Evolutionary conservation across 1,140 invertebrate species (phyloP), one percentile per base, ranked within the genome.

Genomic region (Orchesella cincta): DNA sequence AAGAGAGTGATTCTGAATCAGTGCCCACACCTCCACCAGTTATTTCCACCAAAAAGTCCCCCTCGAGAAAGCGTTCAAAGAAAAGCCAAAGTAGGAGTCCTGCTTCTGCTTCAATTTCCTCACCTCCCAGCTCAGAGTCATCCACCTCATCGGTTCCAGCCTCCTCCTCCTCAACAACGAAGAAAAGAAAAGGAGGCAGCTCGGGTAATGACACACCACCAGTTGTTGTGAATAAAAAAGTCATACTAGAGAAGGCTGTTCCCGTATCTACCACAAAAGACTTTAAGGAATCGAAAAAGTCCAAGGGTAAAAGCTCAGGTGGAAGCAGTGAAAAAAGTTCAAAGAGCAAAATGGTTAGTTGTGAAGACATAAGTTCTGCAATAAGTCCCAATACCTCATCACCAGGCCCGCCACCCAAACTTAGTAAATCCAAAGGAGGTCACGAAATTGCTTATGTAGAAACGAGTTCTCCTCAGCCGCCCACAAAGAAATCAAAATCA

Each of bases 81-180:
- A 76, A 70, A 62, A 54, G 62, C 36, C 51, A 76, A 74, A 46
- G 62, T 29, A 29, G 26, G 75, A 81, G 74, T 79, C 76, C 77
- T 14, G 57, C 78, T 12, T 52, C 73, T 36, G 54, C 71, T 23
- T 36, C 72, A 18, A 35, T 35, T 54, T 54, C 74, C 23, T 76
- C 78, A 1, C 73, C 75, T 16, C 74, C 77, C 5, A 52, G 67
- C 34, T 71, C 71, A 16, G 73, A 77, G 16, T 76, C 79, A 51
- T 77, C 76, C 0, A 57, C 72, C 1, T 74, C 57, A 8, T 76
- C 76, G 46, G 34, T 26, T 33, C 35, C 31, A 34, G 54, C 29
- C 34, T 35, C 76, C 29, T 67, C 62, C 8, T 62, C 54, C 1
- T 67, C 62, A 14, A 67, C 62, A 57, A 34, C 71, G 14, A 73